A percentile compares a stretch with the other conserved stretches of the same genome.
Evolutionary conservation across 2,888 invertebrate species (phyloP).

Genomic region (Disparrhopalites patrizii): DNA sequence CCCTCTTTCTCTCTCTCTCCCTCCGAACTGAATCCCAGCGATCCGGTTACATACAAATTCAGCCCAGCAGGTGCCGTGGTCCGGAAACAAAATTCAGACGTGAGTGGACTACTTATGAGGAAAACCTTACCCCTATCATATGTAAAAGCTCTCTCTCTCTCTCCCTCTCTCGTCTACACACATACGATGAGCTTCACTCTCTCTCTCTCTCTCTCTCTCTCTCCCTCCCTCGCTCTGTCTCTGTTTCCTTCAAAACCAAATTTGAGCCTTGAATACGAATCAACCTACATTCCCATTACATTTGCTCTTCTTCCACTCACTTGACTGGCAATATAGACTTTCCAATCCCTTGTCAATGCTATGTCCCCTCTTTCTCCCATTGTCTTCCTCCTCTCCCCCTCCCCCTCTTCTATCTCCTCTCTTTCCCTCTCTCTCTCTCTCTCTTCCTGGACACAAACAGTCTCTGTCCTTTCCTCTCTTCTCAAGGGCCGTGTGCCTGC

Average conservation of each 20-base stretch:
- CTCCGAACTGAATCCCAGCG: neutral
- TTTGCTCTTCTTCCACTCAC: neutral
- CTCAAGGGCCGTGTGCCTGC: too few relatives aligned
- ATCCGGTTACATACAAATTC: slow-evolving; percentile 14
- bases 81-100: slow-evolving; percentile 49
- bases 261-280: slow-evolving; percentile 27
- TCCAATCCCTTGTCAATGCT: too few relatives aligned
- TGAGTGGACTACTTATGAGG: slow-evolving; percentile 41
- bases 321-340: too few relatives aligned
- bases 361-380: too few relatives aligned
- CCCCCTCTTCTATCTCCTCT: too few relatives aligned
- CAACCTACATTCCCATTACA: neutral
- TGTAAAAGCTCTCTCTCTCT: neutral
- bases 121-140: slow-evolving; percentile 19
- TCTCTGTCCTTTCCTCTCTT: too few relatives aligned
- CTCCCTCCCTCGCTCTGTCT: neutral
- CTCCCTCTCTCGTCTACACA: neutral
- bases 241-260: slow-evolving; percentile 13
- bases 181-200: too few relatives aligned
- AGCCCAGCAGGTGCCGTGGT: slow-evolving; percentile 47
- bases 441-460: too few relatives aligned
- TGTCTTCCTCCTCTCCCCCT: too few relatives aligned
- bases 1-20: neutral
- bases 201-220: slow-evolving; percentile 4
- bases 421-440: too few relatives aligned